Percentiles rank a stretch among this genome's conserved stretches.
These are phyloP conservation scores for Symphodus melops DNA, from an alignment of 2,113 vertebrate genomes.

Conservation along the genomic window DNA sequence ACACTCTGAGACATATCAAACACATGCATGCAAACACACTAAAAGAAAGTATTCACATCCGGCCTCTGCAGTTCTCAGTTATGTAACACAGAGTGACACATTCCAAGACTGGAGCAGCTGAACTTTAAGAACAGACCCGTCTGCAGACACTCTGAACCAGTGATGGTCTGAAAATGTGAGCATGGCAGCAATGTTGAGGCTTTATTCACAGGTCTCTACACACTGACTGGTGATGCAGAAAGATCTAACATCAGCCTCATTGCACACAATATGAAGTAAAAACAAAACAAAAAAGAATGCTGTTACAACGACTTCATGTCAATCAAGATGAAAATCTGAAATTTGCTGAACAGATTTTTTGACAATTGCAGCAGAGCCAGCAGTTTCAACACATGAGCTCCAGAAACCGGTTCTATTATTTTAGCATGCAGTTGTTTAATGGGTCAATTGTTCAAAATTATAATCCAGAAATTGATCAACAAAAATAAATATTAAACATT, in stretches of 20 bases:
- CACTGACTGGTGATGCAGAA: not conserved
- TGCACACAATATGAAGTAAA: not conserved
- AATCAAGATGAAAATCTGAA: not conserved
- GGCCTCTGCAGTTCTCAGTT: conserved; percentile 44
- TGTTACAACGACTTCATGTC: not conserved
- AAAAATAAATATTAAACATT: too few species aligned
- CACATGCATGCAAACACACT: not conserved
- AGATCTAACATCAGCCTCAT: not conserved
- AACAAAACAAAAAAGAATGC: not conserved
- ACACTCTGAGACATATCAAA: not conserved
- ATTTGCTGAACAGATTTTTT: not conserved
- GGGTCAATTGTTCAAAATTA: too few species aligned
- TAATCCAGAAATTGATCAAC: too few species aligned
- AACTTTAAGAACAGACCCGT: conserved; percentile 7
- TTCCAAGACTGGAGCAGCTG: conserved; percentile 44
- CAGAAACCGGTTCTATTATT: too few species aligned
- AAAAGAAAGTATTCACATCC: conserved; percentile 26
- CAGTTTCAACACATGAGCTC: too few species aligned
- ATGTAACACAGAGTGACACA: conserved; percentile 47
- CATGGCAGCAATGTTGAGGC: not conserved
- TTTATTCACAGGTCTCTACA: conserved; percentile 11
- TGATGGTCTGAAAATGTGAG: not conserved
- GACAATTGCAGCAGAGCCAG: too few species aligned
- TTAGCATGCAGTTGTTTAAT: too few species aligned
- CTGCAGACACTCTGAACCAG: conserved; percentile 14